Percentiles rank a stretch among this genome's conserved stretches.
These are phyloP conservation scores for Pristionchus maxplancki DNA, from an alignment of 2,888 invertebrate genomes.

Conservation along the genomic window DNA sequence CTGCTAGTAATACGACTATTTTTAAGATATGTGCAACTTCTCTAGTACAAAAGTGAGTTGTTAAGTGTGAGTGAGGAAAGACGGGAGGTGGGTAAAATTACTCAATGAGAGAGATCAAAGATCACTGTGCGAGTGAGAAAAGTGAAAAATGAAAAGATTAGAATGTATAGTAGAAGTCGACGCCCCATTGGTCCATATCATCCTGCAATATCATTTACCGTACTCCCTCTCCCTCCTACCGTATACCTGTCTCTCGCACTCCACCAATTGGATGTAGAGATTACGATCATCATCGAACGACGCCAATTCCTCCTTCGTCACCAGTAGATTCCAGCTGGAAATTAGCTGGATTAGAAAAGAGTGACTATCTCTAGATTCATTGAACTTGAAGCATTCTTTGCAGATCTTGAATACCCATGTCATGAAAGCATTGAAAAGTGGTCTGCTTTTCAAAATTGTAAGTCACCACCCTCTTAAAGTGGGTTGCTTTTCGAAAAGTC, in stretches of 20 bases:
- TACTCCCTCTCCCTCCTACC: not conserved
- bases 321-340: not conserved
- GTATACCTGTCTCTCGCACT: conserved; percentile 41
- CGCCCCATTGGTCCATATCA: not conserved
- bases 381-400: no score
- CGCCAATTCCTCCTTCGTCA: not conserved
- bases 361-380: no score
- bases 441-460: no score
- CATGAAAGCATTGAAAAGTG: no score
- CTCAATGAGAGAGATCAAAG: not conserved
- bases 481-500: no score
- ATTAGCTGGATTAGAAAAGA: no score
- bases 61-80: not conserved
- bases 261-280: not conserved
- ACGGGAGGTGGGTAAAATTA: not conserved
- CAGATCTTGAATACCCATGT: no score
- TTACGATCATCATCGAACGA: not conserved
- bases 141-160: not conserved
- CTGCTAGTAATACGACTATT: not conserved
- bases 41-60: not conserved
- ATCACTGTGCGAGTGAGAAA: not conserved
- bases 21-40: not conserved
- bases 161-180: not conserved
- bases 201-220: conserved; percentile 6
- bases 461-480: not conserved